Conservation (phyloP, 2,888 invertebrate genomes). For the Embidobia sp. region DNA sequence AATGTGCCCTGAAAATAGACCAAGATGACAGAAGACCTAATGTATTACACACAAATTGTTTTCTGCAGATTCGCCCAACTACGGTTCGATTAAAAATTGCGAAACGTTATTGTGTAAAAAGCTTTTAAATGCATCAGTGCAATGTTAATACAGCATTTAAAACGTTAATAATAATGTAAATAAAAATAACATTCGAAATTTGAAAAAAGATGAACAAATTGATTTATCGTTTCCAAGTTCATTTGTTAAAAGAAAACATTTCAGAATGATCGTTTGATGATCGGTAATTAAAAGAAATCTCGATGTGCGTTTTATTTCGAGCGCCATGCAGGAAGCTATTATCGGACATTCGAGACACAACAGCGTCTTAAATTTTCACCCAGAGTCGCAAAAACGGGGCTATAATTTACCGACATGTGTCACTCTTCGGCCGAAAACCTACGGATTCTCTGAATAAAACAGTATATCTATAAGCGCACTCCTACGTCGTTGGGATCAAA, state of each 20-base stretch:
- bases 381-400: slow-evolving; percentile 60
- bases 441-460: slow-evolving; percentile 63
- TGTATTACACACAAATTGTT: slow-evolving; percentile 19
- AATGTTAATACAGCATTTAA: too few relatives aligned
- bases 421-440: slow-evolving; percentile 62
- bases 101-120: too few relatives aligned
- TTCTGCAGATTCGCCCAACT: not conserved
- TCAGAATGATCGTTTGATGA: too few relatives aligned
- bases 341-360: slow-evolving; percentile 64
- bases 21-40: slow-evolving; percentile 48
- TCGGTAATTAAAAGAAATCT: slow-evolving; percentile 54
- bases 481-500: slow-evolving; percentile 60
- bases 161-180: too few relatives aligned
- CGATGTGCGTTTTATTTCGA: slow-evolving; percentile 50
- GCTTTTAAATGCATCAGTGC: too few relatives aligned
- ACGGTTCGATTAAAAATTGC: too few relatives aligned
- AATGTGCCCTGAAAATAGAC: slow-evolving; percentile 66
- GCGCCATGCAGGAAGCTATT: slow-evolving; percentile 59
- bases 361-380: slow-evolving; percentile 62
- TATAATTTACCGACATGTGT: slow-evolving; percentile 65
- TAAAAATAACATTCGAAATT: too few relatives aligned
- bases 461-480: slow-evolving; percentile 63
- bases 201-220: too few relatives aligned
- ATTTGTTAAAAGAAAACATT: too few relatives aligned
- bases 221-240: too few relatives aligned